Evolutionary conservation across 2,113 vertebrate genomes (phyloP), one percentile per base, ranked within the genome.

Genomic region (Alectura lathami): DNA sequence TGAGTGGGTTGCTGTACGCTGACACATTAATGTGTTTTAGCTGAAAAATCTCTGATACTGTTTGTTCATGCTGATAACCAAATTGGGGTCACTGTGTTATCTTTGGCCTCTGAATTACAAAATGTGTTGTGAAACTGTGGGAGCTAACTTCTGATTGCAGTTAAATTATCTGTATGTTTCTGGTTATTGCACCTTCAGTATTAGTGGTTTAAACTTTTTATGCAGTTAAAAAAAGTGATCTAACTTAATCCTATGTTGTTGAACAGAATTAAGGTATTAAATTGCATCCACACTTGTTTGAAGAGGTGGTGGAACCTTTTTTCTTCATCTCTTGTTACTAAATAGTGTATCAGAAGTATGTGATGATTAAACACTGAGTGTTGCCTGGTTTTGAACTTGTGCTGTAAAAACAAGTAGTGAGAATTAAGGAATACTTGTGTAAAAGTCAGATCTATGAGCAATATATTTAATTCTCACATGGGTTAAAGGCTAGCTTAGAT

Each of bases 391-490:
- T 73, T 78, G 32, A 17, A 26, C 59, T 8, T 50, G n/a, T 4
- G 9, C n/a, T 81, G 4, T n/a, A 75, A 69, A 74, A 90, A 32
- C 30, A 78, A 40, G 9, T 62, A 77, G 5, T 69, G 32, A 32
- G n/a, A 75, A 32, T 59, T 86, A 81, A 88, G 34, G 43, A 26
- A 74, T 50, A 34, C 24, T 81, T 60, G 29, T 72, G 26, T 81
- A 43, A 15, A 86, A 62, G 42, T 74, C 36, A 56, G 17, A 48
- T 62, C 20, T 34, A 0, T 75, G 43, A 73, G 53, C 29, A 79
- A 20, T 21, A 36, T 32, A 10, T 30, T 67, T n/a, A 15, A 1
- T 66, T 85, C 17, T 76, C 0, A 0, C 51, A 11, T 69, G 34
- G 48, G 51, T 75, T 62, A 62, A 57, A 51, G 78, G 54, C 2